Percentiles rank a stretch among this genome's conserved stretches.
Conservation (phyloP, 2,113 vertebrate genomes). For the Stegostoma tigrinum region DNA sequence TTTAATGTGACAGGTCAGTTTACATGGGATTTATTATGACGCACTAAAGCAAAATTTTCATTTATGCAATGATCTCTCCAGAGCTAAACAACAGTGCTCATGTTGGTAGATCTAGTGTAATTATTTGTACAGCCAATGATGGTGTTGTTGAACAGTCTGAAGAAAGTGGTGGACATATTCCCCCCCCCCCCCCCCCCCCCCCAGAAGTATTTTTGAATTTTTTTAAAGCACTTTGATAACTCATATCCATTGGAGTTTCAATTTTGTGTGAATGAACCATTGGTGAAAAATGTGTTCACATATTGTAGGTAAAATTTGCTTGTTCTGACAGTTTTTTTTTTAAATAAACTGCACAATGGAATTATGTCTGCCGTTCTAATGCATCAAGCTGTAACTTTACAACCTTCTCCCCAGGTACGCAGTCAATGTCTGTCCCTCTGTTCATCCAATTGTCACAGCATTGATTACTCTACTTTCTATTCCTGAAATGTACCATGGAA, state of each 20-base stretch:
- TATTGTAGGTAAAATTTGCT: not conserved
- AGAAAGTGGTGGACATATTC: too few relatives aligned
- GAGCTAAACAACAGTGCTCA: not conserved
- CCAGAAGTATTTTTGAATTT: not conserved
- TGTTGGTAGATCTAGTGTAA: not conserved
- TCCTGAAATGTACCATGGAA: conserved; percentile 41
- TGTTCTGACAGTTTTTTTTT: not conserved
- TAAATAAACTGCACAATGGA: not conserved
- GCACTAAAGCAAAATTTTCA: not conserved
- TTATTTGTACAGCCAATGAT: not conserved
- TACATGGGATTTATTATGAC: conserved; percentile 45
- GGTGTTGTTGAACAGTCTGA: not conserved
- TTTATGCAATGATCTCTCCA: not conserved
- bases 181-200: too few relatives aligned
- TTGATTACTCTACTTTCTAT: conserved; percentile 52
- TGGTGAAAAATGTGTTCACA: not conserved
- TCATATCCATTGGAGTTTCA: not conserved
- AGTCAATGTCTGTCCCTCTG: conserved; percentile 41
- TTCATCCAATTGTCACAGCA: conserved; percentile 33
- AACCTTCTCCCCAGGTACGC: not conserved
- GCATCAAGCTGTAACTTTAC: not conserved
- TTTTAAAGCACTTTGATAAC: not conserved
- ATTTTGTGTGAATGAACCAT: not conserved
- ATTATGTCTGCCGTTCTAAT: not conserved
- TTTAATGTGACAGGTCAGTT: conserved; percentile 56